Base-by-base conservation (phyloP, 2,888 invertebrate species). In the Sinohyriopsis cumingii region DNA sequence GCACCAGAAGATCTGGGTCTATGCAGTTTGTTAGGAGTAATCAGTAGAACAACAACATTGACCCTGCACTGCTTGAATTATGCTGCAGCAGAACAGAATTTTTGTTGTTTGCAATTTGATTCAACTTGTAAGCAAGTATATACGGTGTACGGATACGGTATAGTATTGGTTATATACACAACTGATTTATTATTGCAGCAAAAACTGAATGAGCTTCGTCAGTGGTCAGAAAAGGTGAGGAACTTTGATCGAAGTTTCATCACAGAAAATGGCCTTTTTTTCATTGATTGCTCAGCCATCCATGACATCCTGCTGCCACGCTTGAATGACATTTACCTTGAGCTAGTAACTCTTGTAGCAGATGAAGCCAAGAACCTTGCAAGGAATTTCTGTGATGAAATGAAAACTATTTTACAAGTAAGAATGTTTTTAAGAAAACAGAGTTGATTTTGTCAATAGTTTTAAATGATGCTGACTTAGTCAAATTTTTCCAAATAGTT, bases 141-240 rank as follows among this genome's bases (percentile, higher is more conserved):
- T 33, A 33, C 28, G 6, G 28, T 28, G 5, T 28, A 3, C 3
- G 28, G 28, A 28, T 28, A 28, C 0, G 28, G 28, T 28, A 28
- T 28, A 28, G 28, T 28, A 5, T 28, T 28, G 28, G 3, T 28
- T 28, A 33, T 3, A 33, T 33, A 33, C 33, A 33, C 9, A 33
- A 33, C 55, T 28, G 33, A 33, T 60, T 69, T 60, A 33, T 55
- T 59, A 55, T 75, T 77, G 12, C 79, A 89, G 89, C 88, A 89
- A 89, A 87, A 86, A 76, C 77, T 89, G 71, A 87, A 84, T 65
- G 87, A 87, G 65, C 73, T 89, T 33, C 81, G 87, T n/a, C 82
- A 84, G 71, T 89, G 88, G 89, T 84, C 82, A 20, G 89, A 89
- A 62, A 83, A 83, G 71, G 86, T 89, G 22, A 79, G 84, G 15